Evolutionary conservation across 2,113 vertebrate species (phyloP).

Genomic region (Catharus fuscescens): DNA sequence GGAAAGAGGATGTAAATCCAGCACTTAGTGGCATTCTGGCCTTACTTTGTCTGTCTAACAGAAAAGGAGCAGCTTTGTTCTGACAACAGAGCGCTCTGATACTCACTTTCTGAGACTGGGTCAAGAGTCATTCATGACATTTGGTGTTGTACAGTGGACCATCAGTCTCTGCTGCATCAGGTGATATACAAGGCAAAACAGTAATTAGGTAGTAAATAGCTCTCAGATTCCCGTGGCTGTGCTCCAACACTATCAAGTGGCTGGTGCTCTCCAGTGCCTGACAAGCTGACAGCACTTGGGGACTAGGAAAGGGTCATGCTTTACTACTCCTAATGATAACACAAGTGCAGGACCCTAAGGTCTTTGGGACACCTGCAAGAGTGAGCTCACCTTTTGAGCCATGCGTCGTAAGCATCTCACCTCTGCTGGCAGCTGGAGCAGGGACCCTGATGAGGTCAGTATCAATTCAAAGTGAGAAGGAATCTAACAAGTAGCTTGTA

Average conservation of each 20-base stretch:
- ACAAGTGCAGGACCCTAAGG: not conserved
- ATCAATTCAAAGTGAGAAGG: not conserved
- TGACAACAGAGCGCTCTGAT: not conserved
- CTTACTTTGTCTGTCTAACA: not conserved
- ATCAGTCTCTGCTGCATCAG: not conserved
- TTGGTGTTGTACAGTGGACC: not conserved
- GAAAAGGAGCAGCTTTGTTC: not conserved
- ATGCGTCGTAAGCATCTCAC: not conserved
- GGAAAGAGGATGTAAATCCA: not conserved
- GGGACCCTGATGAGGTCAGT: not conserved
- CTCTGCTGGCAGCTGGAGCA: accelerated
- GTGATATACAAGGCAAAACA: not conserved
- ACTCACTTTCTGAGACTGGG: not conserved
- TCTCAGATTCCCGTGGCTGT: not conserved
- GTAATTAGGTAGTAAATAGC: not conserved
- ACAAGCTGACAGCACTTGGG: not conserved
- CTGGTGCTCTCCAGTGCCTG: not conserved
- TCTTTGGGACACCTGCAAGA: not conserved
- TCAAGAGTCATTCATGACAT: not conserved
- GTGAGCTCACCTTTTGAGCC: not conserved
- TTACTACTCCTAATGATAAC: not conserved
- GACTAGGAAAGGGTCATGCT: not conserved
- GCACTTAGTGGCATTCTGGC: not conserved
- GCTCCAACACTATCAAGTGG: not conserved
- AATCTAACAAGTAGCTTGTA: not conserved